Base-by-base conservation (phyloP, 2,888 invertebrate species). In the Pyralis farinalis region DNA sequence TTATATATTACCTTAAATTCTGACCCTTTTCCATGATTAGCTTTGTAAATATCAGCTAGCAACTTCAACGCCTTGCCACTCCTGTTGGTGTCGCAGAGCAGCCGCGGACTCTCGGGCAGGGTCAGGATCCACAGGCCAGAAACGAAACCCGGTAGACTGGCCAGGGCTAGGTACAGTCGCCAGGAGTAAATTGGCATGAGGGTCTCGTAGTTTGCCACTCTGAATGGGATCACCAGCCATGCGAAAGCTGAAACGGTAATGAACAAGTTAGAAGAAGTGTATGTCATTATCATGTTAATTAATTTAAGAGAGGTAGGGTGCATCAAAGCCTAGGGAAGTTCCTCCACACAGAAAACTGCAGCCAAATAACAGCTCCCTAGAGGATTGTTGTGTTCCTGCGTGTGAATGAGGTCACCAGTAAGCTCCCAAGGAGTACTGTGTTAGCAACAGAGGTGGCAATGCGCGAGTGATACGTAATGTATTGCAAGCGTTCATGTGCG, bases 81-180 rank as follows among this genome's bases (percentile, higher is more conserved):
- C 47, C 90, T 78, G 21, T 92, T 91, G 11, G 91, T 92, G 28
- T 92, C 90, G 0, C 92, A 76, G 10, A 93, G 81, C 47, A 92
- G 91, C 52, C 93, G 90, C 0, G 95, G 95, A 58, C 94, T 95
- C 62, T 95, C 95, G 0, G 95, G 95, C 20, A 93, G 82, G 33
- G 77, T 84, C 12, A 91, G 69, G 27, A 92, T 71, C 81, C 92
- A 89, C 1, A 91, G 47, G 0, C 92, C 92, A 0, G 92, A 90
- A 0, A 92, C 48, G 11, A 94, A 74, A 28, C 92, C 92, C 1
- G 94, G 94, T 0, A 94, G 42, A 7, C 92, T 91, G 42, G 92
- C 89, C n/a, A 93, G 55, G 0, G 92, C 90, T 7, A 94, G 71
- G 62, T 93, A 93, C 12, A 94, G 68, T 27, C 95, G 81, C 95